Conservation (phyloP, 2,113 vertebrate genomes). For the Antechinus flavipes region DNA sequence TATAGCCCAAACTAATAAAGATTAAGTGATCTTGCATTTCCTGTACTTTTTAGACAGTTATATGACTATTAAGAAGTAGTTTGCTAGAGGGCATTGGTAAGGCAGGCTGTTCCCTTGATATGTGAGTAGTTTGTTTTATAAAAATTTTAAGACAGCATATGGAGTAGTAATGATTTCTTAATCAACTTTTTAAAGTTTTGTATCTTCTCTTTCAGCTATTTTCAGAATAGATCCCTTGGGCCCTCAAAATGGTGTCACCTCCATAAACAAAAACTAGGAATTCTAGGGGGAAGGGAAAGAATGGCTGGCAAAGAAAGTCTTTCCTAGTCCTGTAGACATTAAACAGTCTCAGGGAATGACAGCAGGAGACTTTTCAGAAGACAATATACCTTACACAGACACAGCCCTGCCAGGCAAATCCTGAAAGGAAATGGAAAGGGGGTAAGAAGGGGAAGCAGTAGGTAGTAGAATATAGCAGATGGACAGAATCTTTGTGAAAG, state of each 20-base stretch:
- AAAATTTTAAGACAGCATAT: background rate
- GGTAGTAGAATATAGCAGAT: background rate
- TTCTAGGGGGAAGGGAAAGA: background rate
- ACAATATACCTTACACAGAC: background rate
- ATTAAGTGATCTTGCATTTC: background rate
- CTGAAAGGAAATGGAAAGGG: background rate
- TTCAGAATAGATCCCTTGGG: background rate
- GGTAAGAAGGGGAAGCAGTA: background rate
- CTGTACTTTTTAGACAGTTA: background rate
- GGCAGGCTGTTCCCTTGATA: background rate
- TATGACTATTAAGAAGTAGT: background rate
- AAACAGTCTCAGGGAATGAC: background rate
- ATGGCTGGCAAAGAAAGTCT: background rate
- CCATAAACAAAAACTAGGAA: background rate
- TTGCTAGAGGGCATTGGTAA: background rate
- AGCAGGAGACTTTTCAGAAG: background rate
- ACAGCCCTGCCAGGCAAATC: background rate
- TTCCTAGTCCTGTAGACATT: background rate
- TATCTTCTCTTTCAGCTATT: background rate
- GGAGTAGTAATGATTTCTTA: background rate
- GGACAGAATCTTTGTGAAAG: background rate
- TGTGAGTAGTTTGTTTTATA: background rate
- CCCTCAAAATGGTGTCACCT: background rate
- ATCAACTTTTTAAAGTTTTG: background rate
- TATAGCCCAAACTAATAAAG: background rate